Evolutionary conservation across 2,888 invertebrate genomes (phyloP).

Genomic region (Drosophila anomelani): DNA sequence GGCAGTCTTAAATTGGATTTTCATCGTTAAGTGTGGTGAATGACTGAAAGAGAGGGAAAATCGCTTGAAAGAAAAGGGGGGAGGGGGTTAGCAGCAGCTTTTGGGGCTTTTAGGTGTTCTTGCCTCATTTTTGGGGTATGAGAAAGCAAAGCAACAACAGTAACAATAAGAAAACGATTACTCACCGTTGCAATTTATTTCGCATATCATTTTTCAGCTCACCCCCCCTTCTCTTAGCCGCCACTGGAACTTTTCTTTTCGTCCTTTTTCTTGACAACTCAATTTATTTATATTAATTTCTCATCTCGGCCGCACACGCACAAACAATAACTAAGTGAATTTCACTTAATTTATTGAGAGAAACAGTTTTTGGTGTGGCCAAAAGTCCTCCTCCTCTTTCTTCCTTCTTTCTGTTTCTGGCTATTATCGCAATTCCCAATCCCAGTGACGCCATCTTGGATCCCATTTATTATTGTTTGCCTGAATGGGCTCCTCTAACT

Average conservation of each 20-base stretch:
- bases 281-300: conserved; percentile 85
- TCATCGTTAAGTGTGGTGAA: conserved; percentile 75
- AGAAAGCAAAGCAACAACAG: conserved; percentile 29
- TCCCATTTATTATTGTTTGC: conserved; percentile 48
- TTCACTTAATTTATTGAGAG: conserved; percentile 84
- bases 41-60: conserved; percentile 37
- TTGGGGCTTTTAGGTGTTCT: conserved; percentile 71
- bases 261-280: conserved; percentile 81
- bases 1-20: conserved; percentile 82
- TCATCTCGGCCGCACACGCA: conserved; percentile 59
- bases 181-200: conserved; percentile 85
- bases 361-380: conserved; percentile 71
- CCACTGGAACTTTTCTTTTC: neutral
- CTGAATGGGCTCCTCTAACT: conserved; percentile 41
- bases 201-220: conserved; percentile 82
- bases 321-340: conserved; percentile 78
- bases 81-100: conserved; percentile 29
- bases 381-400: neutral
- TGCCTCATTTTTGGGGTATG: conserved; percentile 6
- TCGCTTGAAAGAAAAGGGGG: conserved; percentile 15
- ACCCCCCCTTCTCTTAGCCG: neutral
- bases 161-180: conserved; percentile 79
- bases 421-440: conserved; percentile 35
- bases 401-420: neutral
- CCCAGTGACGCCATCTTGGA: conserved; percentile 46